Conservation (phyloP, 2,113 vertebrate genomes). For the Gorilla gorilla region DNA sequence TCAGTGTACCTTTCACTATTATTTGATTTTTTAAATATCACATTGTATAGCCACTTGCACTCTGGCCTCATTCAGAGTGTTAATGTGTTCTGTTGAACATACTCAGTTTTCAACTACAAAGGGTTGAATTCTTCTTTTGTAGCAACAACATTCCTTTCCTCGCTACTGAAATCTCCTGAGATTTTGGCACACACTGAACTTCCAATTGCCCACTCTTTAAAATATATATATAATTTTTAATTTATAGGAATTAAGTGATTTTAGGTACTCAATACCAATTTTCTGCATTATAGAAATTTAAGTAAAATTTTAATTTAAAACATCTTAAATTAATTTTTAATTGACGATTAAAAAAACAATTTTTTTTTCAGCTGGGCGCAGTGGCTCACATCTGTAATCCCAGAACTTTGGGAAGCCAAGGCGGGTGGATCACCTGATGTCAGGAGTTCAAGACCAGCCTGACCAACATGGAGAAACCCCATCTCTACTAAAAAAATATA, state of each 20-base stretch:
- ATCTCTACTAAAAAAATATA: no score
- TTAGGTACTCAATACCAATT: neutral
- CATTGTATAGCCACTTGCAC: neutral
- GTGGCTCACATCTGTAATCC: no score
- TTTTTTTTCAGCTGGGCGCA: no score
- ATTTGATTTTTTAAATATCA: constrained; percentile 7
- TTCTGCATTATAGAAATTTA: neutral
- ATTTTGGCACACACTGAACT: neutral
- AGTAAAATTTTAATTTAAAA: neutral
- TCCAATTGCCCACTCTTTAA: neutral
- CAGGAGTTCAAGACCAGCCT: no score
- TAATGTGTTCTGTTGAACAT: neutral
- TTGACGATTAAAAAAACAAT: no score
- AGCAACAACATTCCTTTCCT: neutral
- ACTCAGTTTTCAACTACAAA: neutral
- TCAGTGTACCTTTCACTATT: neutral
- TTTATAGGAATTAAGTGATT: neutral
- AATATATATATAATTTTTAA: neutral
- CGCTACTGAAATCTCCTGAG: neutral
- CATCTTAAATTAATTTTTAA: neutral
- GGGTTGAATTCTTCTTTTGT: neutral
- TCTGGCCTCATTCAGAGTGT: neutral
- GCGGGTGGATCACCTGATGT: no score
- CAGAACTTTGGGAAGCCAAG: no score
- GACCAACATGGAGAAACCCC: no score